Base-by-base conservation (phyloP, 53 echinoderm and acorn worm species). In the Paracentrotus lividus region DNA sequence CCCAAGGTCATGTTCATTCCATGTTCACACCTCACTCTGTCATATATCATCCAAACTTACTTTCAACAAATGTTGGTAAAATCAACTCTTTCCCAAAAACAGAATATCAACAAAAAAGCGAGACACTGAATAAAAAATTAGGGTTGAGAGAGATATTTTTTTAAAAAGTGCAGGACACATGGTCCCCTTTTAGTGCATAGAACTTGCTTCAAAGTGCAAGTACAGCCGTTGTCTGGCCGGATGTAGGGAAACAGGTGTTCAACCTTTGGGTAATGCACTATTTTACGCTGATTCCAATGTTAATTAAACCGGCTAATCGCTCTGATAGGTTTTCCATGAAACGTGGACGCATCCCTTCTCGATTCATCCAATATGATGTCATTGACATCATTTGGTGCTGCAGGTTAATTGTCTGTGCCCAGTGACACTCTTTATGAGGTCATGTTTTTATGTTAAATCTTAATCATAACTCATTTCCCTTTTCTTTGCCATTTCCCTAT, bases 311-410 rank as follows among this genome's bases (percentile, higher is more conserved):
- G 77, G 92, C 92, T 92, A 92, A 92, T 92, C 92, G 58, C 23
- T 42, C 77, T 78, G 92, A 92, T 92, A 59, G 92, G 58, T 92
- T 92, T 92, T 92, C 92, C 92, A 78, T 78, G 92, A 92, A 92
- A 78, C 81, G 12, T 42, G 92, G 42, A 92, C 57, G 92, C 78
- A 77, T 77, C 91, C 81, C 0, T 29, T 18, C 64, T 3, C n/a
- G 21, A 59, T 42, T 89, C 45, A 44, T 89, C 89, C 54, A 72
- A 27, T 40, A 33, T 20, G 26, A 43, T 92, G 92, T 78, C 92
- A 92, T 4, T 92, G 92, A 78, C 92, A 56, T 54, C 42, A 81
- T 77, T 57, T 36, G 92, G 24, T 56, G 49, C 43, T 33, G 26
- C 1, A 24, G 91, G 47, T 54, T 91, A 51, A 75, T 72, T 72